Evolutionary conservation across 2,113 vertebrate species (phyloP).

Genomic region (Picathartes gymnocephalus): DNA sequence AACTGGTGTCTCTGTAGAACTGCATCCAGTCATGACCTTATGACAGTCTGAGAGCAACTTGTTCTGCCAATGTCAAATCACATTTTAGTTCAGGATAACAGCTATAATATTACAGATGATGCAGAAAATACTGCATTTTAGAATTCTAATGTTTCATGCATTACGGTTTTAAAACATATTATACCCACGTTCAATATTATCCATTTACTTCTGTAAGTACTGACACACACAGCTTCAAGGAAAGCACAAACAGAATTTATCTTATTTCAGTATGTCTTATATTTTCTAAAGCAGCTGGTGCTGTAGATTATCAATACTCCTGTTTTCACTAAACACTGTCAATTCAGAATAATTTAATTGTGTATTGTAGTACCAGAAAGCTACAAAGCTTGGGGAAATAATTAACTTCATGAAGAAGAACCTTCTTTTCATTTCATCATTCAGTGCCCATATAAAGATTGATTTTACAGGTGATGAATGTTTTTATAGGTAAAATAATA

Average conservation of each 20-base stretch:
- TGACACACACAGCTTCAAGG: not conserved
- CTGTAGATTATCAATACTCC: not conserved
- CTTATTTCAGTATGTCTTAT: not conserved
- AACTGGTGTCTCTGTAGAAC: not conserved
- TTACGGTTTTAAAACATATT: not conserved
- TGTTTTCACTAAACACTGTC: not conserved
- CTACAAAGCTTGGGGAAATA: not conserved
- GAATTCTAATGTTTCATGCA: not conserved
- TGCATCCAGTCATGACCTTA: not conserved
- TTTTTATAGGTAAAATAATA: not conserved
- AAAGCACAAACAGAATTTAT: not conserved
- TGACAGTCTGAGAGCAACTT: not conserved
- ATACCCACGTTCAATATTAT: not conserved
- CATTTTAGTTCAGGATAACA: not conserved
- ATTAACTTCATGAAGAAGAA: not conserved
- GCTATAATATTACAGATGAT: not conserved
- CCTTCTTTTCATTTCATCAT: slow-evolving; percentile 35
- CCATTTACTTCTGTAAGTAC: not conserved
- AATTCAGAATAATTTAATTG: slow-evolving; percentile 1
- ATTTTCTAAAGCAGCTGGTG: not conserved
- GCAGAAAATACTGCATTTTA: not conserved
- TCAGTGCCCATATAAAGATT: slow-evolving; percentile 4
- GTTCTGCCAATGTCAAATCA: not conserved
- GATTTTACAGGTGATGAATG: not conserved
- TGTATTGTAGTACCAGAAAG: not conserved